Evolutionary conservation across 2,797 vertebrate genomes (phyloP).

Genomic region (Aulostomus chinensis): DNA sequence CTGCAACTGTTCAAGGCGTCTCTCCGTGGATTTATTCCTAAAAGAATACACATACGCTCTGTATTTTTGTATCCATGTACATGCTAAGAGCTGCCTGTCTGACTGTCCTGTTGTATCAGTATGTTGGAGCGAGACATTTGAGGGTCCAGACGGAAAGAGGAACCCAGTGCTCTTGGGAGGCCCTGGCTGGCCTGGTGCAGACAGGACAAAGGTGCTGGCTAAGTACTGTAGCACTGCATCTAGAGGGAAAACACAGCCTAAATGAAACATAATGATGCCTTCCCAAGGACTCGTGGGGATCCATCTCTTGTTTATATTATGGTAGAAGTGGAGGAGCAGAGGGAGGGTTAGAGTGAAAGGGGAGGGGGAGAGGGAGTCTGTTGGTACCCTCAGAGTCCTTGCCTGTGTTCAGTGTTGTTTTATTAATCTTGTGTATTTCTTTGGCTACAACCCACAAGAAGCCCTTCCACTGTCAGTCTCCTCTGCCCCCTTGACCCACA

Average conservation of each 20-base stretch:
- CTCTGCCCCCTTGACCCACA: slow-evolving; percentile 61
- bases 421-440: slow-evolving; percentile 78
- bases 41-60: slow-evolving; percentile 38
- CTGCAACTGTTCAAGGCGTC: slow-evolving; percentile 46
- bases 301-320: slow-evolving; percentile 69
- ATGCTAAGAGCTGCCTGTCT: slow-evolving; percentile 37
- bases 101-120: slow-evolving; percentile 41
- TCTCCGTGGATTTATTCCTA: slow-evolving; percentile 54
- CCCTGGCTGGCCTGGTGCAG: slow-evolving; percentile 46
- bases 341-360: slow-evolving; percentile 26
- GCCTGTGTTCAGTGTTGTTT: slow-evolving; percentile 70
- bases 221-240: slow-evolving; percentile 34
- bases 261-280: slow-evolving; percentile 57
- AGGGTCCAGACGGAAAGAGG: slow-evolving; percentile 29
- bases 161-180: slow-evolving; percentile 29
- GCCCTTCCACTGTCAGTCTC: slow-evolving; percentile 59
- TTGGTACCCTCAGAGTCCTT: slow-evolving; percentile 57
- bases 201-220: slow-evolving; percentile 48
- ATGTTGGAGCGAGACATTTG: slow-evolving; percentile 25
- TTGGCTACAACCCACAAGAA: slow-evolving; percentile 52
- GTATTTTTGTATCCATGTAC: slow-evolving; percentile 43
- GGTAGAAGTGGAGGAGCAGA: slow-evolving; percentile 36
- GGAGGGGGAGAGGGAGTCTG: slow-evolving; percentile 32
- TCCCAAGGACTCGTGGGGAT: slow-evolving; percentile 58
- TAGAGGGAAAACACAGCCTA: slow-evolving; percentile 49